Base-by-base conservation (phyloP, 2,888 invertebrate species). In the Eurois occulta region DNA sequence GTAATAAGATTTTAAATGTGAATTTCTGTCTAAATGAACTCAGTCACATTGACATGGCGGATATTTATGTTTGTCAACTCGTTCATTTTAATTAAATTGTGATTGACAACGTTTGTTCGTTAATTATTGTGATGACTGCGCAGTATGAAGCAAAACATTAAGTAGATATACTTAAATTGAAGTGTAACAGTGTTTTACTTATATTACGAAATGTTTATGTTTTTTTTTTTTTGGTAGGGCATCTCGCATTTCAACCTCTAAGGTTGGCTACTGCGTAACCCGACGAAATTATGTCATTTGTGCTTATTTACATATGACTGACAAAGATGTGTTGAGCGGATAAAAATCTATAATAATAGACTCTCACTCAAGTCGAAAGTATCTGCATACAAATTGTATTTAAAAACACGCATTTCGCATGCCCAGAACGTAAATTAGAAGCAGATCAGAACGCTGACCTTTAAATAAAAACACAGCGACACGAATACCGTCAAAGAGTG, bases 1-100 rank as follows among this genome's bases (percentile, higher is more conserved):
- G 92, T 93, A 95, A 95, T 95, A 95, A 94, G 92, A 94, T 94
- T 95, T 94, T 94, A 93, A 94, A 95, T 93, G 94, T 92, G 93
- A 91, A 92, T 91, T 93, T 93, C 92, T 91, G 90, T 91, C 90
- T 90, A 93, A 94, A 94, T 93, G 92, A 93, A 93, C 90, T 91
- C 84, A 79, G 86, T 88, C 75, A 88, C 88, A 91, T 92, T 88
- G 91, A 85, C 90, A 87, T 90, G 83, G 81, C 80, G 85, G 76
- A 78, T 87, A 90, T 90, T 89, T 91, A 87, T 88, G 88, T 89
- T 78, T 81, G 82, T 81, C 80, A 81, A 85, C 72, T 83, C 67
- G 80, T 86, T 84, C 83, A 76, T 87, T 87, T 87, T 86, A 87
- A 86, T 88, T 88, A 84, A 89, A 83, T 83, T 77, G 81, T 77